phyloP scores from a whole-genome alignment of 1,140 invertebrate genomes.

The Tetranychus urticae region DNA sequence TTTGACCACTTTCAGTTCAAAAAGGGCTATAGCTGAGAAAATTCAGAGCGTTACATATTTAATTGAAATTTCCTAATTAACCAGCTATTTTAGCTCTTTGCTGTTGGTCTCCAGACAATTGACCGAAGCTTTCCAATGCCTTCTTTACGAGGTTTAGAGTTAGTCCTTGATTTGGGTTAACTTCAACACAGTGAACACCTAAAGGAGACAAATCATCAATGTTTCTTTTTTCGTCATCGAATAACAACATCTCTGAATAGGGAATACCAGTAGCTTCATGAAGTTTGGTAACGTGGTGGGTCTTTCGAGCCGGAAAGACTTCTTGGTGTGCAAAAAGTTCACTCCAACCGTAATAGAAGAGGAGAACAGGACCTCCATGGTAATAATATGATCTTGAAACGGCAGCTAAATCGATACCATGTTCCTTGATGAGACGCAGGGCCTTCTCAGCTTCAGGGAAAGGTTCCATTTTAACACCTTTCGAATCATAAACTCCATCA shows the following conservation, averaged over 20 bases:
- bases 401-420: slow-evolving; percentile 2
- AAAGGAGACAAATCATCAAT: slow-evolving; percentile 29
- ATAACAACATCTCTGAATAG: slow-evolving; percentile 41
- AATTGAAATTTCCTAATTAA: no score
- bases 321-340: slow-evolving; percentile 41
- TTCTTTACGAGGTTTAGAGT: not conserved
- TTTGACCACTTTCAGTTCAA: no score
- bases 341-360: slow-evolving; percentile 40
- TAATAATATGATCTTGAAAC: slow-evolving; percentile 32
- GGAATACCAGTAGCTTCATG: slow-evolving; percentile 21
- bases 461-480: not conserved
- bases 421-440: not conserved
- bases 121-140: not conserved
- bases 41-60: no score
- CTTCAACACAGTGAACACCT: slow-evolving; percentile 18
- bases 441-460: slow-evolving; percentile 2
- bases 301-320: slow-evolving; percentile 48
- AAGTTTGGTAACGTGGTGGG: slow-evolving; percentile 33
- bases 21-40: no score
- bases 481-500: slow-evolving; percentile 3
- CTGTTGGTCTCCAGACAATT: not conserved
- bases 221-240: slow-evolving; percentile 39
- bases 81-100: no score
- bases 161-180: slow-evolving; percentile 3
- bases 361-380: slow-evolving; percentile 35